A percentile compares a stretch with the other conserved stretches of the same genome.
Evolutionary conservation across 2,888 invertebrate genomes (phyloP).

Genomic region (Euplexia lucipara): DNA sequence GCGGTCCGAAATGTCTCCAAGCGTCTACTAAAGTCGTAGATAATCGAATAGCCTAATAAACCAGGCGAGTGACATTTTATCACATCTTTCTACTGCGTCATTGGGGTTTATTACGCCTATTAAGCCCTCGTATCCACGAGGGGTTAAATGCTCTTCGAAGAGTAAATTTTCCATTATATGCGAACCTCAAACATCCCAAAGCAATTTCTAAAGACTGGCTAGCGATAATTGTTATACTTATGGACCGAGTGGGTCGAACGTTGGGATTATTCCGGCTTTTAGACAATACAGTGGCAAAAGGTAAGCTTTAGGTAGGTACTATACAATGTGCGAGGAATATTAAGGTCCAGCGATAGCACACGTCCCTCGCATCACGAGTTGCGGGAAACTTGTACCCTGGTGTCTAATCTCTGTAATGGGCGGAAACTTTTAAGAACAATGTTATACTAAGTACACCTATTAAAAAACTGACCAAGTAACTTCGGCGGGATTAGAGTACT

Average conservation of each 20-base stretch:
- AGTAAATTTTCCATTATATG: conserved; percentile 41
- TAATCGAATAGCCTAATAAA: conserved; percentile 59
- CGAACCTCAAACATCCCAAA: conserved; percentile 34
- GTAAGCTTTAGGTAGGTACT: conserved; percentile 23
- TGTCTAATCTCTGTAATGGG: conserved; percentile 56
- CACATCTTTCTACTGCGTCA: conserved; percentile 57
- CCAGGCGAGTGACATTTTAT: conserved; percentile 60
- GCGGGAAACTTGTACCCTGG: conserved; percentile 46
- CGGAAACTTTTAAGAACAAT: conserved; percentile 60
- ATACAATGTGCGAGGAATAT: conserved; percentile 19
- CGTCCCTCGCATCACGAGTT: conserved; percentile 52
- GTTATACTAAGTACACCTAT: conserved; percentile 47
- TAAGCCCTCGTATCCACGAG: conserved; percentile 47
- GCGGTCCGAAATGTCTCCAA: conserved; percentile 67
- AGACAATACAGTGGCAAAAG: conserved; percentile 44
- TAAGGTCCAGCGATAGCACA: conserved; percentile 53
- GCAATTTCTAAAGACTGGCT: conserved; percentile 25
- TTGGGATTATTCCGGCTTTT: conserved; percentile 37
- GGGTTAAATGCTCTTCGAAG: conserved; percentile 48
- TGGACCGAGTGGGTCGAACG: conserved; percentile 6
- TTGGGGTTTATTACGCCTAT: conserved; percentile 61
- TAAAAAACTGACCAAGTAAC: conserved; percentile 39
- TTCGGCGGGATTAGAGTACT: conserved; percentile 9
- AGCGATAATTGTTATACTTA: conserved; percentile 31
- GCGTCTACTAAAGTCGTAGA: conserved; percentile 50